A percentile compares a stretch with the other conserved stretches of the same genome.
Evolutionary conservation across 2,888 invertebrate species (phyloP).

Genomic region (Teleiodes luculella): DNA sequence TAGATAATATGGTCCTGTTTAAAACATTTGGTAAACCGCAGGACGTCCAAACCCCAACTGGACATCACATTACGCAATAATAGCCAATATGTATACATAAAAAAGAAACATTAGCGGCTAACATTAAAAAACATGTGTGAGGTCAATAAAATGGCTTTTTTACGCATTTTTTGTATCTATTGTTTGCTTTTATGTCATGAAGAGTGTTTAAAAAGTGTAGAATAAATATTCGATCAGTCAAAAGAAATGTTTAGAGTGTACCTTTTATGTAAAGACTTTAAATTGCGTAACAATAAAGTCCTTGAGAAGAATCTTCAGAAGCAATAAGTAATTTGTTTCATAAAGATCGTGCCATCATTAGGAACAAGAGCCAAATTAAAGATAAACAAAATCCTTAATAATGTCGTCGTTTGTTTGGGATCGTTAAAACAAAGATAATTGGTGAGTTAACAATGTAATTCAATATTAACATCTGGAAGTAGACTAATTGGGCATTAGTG

Average conservation of each 20-base stretch:
- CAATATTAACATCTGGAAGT: background rate
- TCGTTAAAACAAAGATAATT: conserved; percentile 16
- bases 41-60: conserved; percentile 19
- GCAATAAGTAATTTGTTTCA: background rate
- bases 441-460: conserved; percentile 16
- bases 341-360: background rate
- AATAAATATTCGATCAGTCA: too few relatives aligned
- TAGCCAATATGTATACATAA: conserved; percentile 12
- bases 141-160: conserved; percentile 1
- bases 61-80: conserved; percentile 14
- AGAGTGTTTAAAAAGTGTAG: background rate
- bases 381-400: conserved; percentile 1
- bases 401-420: background rate
- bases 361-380: conserved; percentile 1
- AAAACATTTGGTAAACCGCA: conserved; percentile 40
- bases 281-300: too few relatives aligned
- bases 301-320: too few relatives aligned
- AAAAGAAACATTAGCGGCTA: background rate
- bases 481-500: background rate
- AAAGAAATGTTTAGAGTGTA: too few relatives aligned
- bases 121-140: conserved; percentile 9
- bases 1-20: conserved; percentile 26
- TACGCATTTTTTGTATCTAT: background rate
- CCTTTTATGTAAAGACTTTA: too few relatives aligned
- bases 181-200: background rate